Percentiles rank a stretch among this genome's conserved stretches.
Evolutionary conservation across 1,140 invertebrate species (phyloP).

Genomic region (Chionoecetes opilio): DNA sequence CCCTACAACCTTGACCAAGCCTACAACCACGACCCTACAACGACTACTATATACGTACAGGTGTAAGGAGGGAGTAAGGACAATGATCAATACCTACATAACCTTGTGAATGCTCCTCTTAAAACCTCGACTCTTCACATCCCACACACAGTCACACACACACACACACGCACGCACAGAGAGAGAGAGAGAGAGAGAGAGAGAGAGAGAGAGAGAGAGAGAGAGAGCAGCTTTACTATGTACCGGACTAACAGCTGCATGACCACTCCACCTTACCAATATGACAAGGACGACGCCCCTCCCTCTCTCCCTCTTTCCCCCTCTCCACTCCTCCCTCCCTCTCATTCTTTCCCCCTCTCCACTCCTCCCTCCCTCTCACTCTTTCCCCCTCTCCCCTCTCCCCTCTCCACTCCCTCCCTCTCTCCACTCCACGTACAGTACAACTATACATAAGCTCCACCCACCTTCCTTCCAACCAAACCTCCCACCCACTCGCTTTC

Average conservation of each 20-base stretch:
- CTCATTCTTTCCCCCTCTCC: neutral
- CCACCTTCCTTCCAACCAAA: no score
- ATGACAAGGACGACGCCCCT: neutral
- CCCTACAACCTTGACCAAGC: neutral
- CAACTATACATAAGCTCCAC: no score
- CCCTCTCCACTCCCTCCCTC: no score
- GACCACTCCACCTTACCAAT: constrained; percentile 3
- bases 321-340: neutral
- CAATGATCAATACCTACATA: no score
- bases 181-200: neutral
- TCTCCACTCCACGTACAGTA: no score
- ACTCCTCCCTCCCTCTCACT: neutral
- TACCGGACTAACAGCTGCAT: neutral
- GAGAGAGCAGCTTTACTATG: neutral
- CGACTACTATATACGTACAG: no score
- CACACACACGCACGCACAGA: neutral
- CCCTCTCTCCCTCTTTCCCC: neutral
- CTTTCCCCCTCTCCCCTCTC: neutral
- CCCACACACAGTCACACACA: neutral
- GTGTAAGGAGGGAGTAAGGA: no score
- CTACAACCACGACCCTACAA: no score
- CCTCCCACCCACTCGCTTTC: neutral
- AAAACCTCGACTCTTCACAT: neutral
- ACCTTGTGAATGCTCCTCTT: no score
- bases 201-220: constrained; percentile 51